These are phyloP conservation scores for Pipistrellus kuhlii DNA, from an alignment of 2,797 vertebrate genomes.

Conservation along the genomic window DNA sequence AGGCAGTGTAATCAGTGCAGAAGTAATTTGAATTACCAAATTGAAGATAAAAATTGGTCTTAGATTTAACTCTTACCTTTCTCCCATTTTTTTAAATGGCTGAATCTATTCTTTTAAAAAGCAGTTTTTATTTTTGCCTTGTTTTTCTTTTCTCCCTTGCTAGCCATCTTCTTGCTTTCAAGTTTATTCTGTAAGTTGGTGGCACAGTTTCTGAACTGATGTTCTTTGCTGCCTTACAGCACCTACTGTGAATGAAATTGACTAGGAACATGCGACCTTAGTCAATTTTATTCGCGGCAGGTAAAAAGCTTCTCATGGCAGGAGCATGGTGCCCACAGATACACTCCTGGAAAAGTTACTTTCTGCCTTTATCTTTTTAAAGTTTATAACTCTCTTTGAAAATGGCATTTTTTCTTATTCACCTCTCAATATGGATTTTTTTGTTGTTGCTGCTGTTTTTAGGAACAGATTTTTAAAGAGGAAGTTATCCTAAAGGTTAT, in stretches of 20 bases:
- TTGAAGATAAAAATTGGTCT: constrained; percentile 61
- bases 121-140: constrained; percentile 41
- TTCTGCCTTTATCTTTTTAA: constrained; percentile 68
- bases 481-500: constrained; percentile 2
- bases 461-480: constrained; percentile 56
- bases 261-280: constrained; percentile 70
- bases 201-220: constrained; percentile 61
- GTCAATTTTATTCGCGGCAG: constrained; percentile 76
- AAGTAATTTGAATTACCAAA: constrained; percentile 65
- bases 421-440: constrained; percentile 41
- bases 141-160: constrained; percentile 8
- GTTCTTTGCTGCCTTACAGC: constrained; percentile 75
- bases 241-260: constrained; percentile 82
- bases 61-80: constrained; percentile 40
- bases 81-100: background rate
- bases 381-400: constrained; percentile 69
- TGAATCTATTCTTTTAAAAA: constrained; percentile 53
- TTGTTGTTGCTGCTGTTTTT: constrained; percentile 54
- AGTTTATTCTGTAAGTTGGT: constrained; percentile 68
- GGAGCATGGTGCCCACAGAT: constrained; percentile 54
- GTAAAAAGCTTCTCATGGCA: constrained; percentile 70
- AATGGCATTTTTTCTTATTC: background rate
- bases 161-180: constrained; percentile 52
- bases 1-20: constrained; percentile 49
- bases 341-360: background rate